Evolutionary conservation across 1,140 invertebrate species (phyloP), one percentile per base, ranked within the genome.

Genomic region (Hycleus phaleratus): DNA sequence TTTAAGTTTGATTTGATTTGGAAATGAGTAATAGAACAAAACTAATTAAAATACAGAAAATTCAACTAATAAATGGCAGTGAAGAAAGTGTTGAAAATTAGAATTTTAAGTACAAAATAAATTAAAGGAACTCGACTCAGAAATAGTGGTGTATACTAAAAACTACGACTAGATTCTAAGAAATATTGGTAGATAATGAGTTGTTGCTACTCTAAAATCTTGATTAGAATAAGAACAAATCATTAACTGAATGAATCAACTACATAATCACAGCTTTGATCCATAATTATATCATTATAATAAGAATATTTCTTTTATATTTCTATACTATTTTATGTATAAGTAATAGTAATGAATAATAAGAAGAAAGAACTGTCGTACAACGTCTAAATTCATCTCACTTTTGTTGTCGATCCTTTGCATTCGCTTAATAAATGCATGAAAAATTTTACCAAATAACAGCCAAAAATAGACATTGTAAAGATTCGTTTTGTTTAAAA

Each of bases 341-440:
- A 53, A 44, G 9, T 42, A 53, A 18, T n/a, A 42, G 25, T 25
- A 38, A 8, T 7, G 9, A n/a, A n/a, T 42, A n/a, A n/a, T 42
- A n/a, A n/a, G 4, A 64, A 58, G 42, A 56, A 58, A 51, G 46
- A 56, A 49, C 38, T 45, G 63, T 70, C 66, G 63, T 71, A 73
- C 65, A 67, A 61, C 60, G 58, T 71, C 71, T 73, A 72, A 72
- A 69, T 61, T 64, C 70, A 70, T 73, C 71, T 73, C 71, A 73
- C 71, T 73, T 73, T 73, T 73, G 69, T 71, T 73, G 71, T 73
- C 71, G 67, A 71, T 72, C 70, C 67, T 63, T 68, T 58, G 69
- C 67, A 69, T 70, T 71, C 56, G 26, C 60, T 56, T 42, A 47
- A 56, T 64, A 67, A 71, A 67, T 70, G 65, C 69, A 67, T 62